A percentile compares a stretch with the other conserved stretches of the same genome.
phyloP scores from a whole-genome alignment of 1,140 invertebrate genomes.

The Heliconius congener region DNA sequence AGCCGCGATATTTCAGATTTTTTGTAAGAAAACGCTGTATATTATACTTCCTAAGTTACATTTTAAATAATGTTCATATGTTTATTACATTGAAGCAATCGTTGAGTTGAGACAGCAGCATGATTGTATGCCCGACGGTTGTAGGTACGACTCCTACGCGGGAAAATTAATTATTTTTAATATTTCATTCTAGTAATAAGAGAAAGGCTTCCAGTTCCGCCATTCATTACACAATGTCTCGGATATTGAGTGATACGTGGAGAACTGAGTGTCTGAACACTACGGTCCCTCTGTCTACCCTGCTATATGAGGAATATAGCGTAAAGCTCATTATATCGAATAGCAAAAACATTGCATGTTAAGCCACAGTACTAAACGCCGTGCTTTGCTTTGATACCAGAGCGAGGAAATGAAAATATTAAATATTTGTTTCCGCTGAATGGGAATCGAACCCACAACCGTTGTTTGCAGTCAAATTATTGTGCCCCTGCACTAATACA shows the following conservation, averaged over 20 bases:
- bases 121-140: neutral
- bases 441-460: neutral
- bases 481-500: no score
- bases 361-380: neutral
- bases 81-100: neutral
- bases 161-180: neutral
- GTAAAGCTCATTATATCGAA: no score
- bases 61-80: neutral
- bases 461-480: neutral
- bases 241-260: no score
- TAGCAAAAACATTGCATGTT: neutral
- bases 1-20: constrained; percentile 5
- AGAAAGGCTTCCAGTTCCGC: neutral
- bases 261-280: no score
- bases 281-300: no score
- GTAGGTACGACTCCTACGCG: neutral
- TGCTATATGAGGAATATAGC: no score
- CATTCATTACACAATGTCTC: neutral
- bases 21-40: neutral
- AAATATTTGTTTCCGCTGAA: neutral
- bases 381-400: neutral
- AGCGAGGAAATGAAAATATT: neutral
- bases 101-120: neutral
- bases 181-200: neutral
- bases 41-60: neutral